These are phyloP conservation scores for Odontothrips loti DNA, from an alignment of 2,888 invertebrate genomes.

Conservation along the genomic window DNA sequence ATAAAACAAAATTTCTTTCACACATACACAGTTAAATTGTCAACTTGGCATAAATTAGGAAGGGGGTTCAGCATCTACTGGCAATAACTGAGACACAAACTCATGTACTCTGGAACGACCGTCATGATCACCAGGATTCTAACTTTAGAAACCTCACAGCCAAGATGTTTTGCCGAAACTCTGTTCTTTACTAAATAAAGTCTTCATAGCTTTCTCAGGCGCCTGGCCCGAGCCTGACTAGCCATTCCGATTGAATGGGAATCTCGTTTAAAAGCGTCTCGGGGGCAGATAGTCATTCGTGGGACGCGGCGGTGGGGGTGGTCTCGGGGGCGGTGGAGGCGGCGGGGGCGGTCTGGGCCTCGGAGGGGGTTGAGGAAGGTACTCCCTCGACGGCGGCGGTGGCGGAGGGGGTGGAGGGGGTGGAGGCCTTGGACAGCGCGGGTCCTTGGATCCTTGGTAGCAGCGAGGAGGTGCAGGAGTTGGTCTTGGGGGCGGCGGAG, in stretches of 20 bases:
- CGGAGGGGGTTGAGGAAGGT: background rate
- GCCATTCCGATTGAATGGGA: background rate
- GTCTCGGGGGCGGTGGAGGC: background rate
- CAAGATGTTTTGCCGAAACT: too few species aligned
- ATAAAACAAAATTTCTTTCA: background rate
- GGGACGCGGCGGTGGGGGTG: background rate
- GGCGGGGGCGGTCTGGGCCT: background rate
- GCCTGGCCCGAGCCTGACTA: conserved; percentile 13
- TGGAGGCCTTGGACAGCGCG: background rate
- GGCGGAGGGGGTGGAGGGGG: background rate
- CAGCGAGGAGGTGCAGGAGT: background rate
- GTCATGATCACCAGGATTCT: too few species aligned
- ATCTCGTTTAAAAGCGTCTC: background rate
- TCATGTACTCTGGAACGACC: too few species aligned
- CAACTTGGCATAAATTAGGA: too few species aligned
- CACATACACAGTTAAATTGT: too few species aligned
- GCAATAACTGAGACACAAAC: too few species aligned
- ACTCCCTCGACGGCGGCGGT: background rate
- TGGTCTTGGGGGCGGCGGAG: background rate
- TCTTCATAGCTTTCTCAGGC: conserved; percentile 7
- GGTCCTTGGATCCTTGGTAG: conserved; percentile 2
- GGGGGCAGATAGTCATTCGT: background rate
- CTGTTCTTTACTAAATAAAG: background rate
- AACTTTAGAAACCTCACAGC: too few species aligned
- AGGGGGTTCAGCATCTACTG: too few species aligned